Percentiles rank a stretch among this genome's conserved stretches.
Conservation (phyloP, 2,888 invertebrate species). For the Agelastica alni region DNA sequence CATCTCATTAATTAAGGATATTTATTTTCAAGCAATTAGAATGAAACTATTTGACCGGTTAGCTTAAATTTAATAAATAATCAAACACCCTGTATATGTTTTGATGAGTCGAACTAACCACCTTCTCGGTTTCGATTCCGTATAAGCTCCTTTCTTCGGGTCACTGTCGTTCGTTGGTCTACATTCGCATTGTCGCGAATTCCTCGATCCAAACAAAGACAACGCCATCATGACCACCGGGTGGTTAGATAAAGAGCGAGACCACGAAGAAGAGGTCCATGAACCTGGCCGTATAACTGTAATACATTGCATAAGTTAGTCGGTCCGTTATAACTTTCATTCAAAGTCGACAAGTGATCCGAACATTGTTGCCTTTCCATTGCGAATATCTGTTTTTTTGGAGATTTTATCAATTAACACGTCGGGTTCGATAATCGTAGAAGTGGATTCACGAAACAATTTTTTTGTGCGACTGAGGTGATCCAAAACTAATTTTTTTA, state of each 20-base stretch:
- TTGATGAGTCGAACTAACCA: conserved; percentile 10
- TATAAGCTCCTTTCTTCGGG: conserved; percentile 50
- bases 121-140: conserved; percentile 30
- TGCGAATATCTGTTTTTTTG: too few relatives aligned
- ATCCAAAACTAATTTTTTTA: too few relatives aligned
- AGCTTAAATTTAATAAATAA: too few relatives aligned
- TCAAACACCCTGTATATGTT: conserved; percentile 10
- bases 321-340: conserved; percentile 48
- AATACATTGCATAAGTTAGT: conserved; percentile 49
- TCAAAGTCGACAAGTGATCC: conserved; percentile 43
- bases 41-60: too few relatives aligned
- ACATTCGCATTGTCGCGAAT: conserved; percentile 44
- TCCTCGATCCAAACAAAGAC: conserved; percentile 37
- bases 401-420: too few relatives aligned
- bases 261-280: conserved; percentile 39
- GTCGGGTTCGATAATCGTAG: too few relatives aligned
- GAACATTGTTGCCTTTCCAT: too few relatives aligned
- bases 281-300: conserved; percentile 47
- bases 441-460: too few relatives aligned
- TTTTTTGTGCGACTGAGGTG: too few relatives aligned
- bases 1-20: too few relatives aligned
- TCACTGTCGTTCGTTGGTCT: conserved; percentile 48
- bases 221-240: conserved; percentile 11
- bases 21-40: too few relatives aligned
- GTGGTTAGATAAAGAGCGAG: conserved; percentile 8